phyloP scores from a whole-genome alignment of 2,888 invertebrate genomes.

The Diabrotica balteata region DNA sequence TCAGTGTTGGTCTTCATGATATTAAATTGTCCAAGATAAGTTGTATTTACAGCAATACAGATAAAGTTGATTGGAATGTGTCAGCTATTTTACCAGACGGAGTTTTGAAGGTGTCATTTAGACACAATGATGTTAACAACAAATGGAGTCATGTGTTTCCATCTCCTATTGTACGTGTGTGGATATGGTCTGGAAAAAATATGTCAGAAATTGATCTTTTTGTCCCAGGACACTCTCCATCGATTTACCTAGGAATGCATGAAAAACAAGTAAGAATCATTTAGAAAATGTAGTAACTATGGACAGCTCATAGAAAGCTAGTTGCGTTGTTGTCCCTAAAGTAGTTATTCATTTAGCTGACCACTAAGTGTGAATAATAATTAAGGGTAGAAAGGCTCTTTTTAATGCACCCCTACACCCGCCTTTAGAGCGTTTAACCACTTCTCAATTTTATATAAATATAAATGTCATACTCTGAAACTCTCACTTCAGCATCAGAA shows the following conservation, averaged over 20 bases:
- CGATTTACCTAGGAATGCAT: conserved; percentile 86
- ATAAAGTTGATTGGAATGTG: conserved; percentile 63
- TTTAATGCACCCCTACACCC: too few species aligned
- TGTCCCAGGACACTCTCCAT: conserved; percentile 68
- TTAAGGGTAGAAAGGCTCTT: too few species aligned
- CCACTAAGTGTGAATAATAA: too few species aligned
- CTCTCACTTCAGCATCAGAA: too few species aligned
- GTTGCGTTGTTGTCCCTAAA: too few species aligned
- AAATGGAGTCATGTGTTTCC: conserved; percentile 58
- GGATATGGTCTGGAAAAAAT: conserved; percentile 76
- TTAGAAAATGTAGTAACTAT: too few species aligned
- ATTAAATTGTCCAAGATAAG: conserved; percentile 66
- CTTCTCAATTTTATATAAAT: too few species aligned
- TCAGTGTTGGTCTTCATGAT: conserved; percentile 91
- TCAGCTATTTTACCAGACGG: conserved; percentile 77
- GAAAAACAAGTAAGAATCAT: conserved; percentile 71
- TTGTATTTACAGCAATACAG: conserved; percentile 51
- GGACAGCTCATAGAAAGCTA: too few species aligned
- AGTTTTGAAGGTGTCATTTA: conserved; percentile 69
- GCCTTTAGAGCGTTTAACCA: too few species aligned
- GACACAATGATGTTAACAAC: conserved; percentile 46
- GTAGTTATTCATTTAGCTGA: too few species aligned
- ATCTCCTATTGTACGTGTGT: conserved; percentile 73
- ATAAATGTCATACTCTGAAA: too few species aligned
- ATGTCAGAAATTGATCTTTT: conserved; percentile 78